These are phyloP conservation scores for Diadema setosum DNA, from an alignment of 35 echinoderm and acorn worm species.

Conservation along the genomic window DNA sequence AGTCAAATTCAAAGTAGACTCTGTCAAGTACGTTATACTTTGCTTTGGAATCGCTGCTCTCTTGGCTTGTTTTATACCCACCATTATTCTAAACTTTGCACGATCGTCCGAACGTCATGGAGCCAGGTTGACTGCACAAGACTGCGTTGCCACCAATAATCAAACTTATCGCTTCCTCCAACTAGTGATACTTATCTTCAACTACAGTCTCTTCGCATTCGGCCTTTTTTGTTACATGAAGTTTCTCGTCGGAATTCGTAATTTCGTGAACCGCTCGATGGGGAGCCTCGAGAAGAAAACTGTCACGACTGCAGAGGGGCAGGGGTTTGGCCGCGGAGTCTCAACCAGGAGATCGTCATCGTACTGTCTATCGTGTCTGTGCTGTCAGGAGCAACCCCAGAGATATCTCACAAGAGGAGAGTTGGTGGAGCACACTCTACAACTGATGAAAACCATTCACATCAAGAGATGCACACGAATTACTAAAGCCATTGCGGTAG, in stretches of 20 bases:
- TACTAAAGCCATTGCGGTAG: conserved; percentile 34
- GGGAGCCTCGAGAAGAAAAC: neutral
- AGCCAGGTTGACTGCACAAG: neutral
- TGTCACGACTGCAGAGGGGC: neutral
- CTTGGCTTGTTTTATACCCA: neutral
- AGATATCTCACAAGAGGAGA: neutral
- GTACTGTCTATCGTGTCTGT: neutral
- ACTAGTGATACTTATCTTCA: neutral
- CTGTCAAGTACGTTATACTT: conserved; percentile 16
- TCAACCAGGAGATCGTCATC: neutral
- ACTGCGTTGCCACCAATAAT: neutral
- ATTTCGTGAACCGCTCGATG: neutral
- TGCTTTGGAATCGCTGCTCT: neutral
- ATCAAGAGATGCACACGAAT: conserved; percentile 53
- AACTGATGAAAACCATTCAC: conserved; percentile 50
- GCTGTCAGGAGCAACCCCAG: neutral
- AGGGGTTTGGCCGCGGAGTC: neutral
- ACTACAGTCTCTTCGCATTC: neutral
- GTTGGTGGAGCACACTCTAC: conserved; percentile 33
- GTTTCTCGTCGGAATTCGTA: neutral
- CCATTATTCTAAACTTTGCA: neutral
- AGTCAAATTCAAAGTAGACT: neutral
- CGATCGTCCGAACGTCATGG: neutral
- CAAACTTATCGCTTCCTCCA: neutral
- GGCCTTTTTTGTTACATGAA: neutral